These are phyloP conservation scores for Sebastes iracundus DNA, from an alignment of 2,797 vertebrate genomes.

Conservation along the genomic window DNA sequence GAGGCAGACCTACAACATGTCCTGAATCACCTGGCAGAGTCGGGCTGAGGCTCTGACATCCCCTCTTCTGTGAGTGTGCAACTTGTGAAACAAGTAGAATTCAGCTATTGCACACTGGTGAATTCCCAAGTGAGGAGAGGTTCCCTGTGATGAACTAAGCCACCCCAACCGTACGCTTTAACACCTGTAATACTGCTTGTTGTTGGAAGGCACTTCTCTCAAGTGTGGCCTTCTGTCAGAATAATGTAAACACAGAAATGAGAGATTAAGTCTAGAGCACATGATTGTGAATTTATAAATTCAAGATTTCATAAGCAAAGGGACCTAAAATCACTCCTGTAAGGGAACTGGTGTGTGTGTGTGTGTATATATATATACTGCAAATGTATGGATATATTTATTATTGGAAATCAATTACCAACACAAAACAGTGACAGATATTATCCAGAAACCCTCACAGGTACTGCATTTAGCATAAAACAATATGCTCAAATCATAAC, in stretches of 20 bases:
- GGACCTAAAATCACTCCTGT: neutral
- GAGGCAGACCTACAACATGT: neutral
- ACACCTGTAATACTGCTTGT: neutral
- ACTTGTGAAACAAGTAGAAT: neutral
- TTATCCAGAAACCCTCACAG: too few relatives aligned
- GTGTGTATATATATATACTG: neutral
- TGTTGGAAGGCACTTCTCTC: neutral
- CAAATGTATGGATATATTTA: too few relatives aligned
- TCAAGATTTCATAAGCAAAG: neutral
- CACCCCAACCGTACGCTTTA: neutral
- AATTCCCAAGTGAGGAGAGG: neutral
- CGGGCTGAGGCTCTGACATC: neutral
- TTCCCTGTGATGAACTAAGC: neutral
- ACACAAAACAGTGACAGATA: too few relatives aligned
- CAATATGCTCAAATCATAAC: too few relatives aligned
- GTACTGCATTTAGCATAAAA: too few relatives aligned
- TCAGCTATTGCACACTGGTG: neutral
- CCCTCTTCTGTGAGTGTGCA: neutral
- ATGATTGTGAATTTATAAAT: slow-evolving; percentile 1
- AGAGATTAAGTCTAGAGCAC: neutral
- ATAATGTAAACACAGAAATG: neutral
- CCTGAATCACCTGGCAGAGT: neutral
- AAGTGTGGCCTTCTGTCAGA: neutral
- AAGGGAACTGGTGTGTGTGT: neutral
- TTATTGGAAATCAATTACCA: too few relatives aligned